A percentile compares a stretch with the other conserved stretches of the same genome.
These are phyloP conservation scores for Mechanitis mazaeus DNA, from an alignment of 2,888 invertebrate species.

Conservation along the genomic window DNA sequence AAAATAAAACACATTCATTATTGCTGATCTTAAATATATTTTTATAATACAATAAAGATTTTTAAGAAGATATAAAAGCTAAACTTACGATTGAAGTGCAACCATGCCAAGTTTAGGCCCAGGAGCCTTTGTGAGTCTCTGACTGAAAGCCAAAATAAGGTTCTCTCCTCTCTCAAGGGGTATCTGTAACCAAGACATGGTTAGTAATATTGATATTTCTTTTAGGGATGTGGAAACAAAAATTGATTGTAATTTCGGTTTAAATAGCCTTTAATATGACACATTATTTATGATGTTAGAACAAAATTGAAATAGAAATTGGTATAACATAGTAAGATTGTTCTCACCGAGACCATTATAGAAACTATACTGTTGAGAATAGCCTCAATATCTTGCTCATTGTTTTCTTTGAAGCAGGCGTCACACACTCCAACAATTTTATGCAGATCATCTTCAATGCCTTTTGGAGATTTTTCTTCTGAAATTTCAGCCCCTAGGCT, in stretches of 20 bases:
- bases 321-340: neutral
- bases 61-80: neutral
- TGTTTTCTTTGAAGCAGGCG: conserved; percentile 91
- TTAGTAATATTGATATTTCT: neutral
- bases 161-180: conserved; percentile 91
- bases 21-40: conserved; percentile 2
- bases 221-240: no score
- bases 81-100: conserved; percentile 88
- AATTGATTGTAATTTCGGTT: no score
- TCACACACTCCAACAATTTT: conserved; percentile 97
- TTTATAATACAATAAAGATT: no score
- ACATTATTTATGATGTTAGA: neutral
- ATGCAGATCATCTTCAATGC: conserved; percentile 94
- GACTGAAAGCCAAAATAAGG: conserved; percentile 92
- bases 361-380: conserved; percentile 97
- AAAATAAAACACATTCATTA: neutral
- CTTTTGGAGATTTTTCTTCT: conserved; percentile 91
- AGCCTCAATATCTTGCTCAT: conserved; percentile 92
- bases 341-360: conserved; percentile 89
- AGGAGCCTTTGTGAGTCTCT: conserved; percentile 92
- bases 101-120: conserved; percentile 87
- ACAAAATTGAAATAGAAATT: no score
- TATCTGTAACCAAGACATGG: conserved; percentile 71
- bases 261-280: neutral
- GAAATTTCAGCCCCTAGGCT: conserved; percentile 96